phyloP scores from a whole-genome alignment of 2,113 vertebrate species.

The Macroglossus sobrinus region DNA sequence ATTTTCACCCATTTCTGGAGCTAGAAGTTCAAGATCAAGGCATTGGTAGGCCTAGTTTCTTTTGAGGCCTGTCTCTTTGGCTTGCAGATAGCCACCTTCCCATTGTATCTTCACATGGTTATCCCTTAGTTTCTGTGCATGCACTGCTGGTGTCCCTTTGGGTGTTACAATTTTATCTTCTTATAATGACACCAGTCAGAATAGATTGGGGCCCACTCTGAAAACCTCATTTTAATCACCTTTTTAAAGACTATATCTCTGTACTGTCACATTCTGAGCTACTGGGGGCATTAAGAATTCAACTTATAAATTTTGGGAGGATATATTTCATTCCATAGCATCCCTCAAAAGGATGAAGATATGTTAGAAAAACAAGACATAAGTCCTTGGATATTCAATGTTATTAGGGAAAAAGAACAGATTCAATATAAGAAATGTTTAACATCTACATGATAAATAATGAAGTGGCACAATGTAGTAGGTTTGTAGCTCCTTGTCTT shows the following conservation, averaged over 20 bases:
- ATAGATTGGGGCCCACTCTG: neutral
- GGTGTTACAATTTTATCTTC: neutral
- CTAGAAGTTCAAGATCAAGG: neutral
- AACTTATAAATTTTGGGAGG: neutral
- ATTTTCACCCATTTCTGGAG: neutral
- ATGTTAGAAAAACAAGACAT: neutral
- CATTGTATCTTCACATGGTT: neutral
- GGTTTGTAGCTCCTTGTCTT: neutral
- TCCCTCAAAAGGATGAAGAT: neutral
- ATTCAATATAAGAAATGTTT: neutral
- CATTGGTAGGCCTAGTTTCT: neutral
- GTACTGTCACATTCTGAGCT: neutral
- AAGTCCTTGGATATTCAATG: neutral
- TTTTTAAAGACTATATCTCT: neutral
- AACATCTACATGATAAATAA: neutral
- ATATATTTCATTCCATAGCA: neutral
- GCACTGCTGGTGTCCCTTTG: neutral
- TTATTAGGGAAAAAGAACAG: neutral
- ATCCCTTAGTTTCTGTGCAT: neutral
- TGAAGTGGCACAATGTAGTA: neutral
- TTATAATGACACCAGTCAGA: neutral
- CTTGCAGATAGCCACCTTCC: neutral
- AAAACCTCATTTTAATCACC: neutral
- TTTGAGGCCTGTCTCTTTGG: neutral
- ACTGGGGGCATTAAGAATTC: neutral